Conservation (phyloP, 2,113 vertebrate genomes). For the Macrotis lagotis region DNA sequence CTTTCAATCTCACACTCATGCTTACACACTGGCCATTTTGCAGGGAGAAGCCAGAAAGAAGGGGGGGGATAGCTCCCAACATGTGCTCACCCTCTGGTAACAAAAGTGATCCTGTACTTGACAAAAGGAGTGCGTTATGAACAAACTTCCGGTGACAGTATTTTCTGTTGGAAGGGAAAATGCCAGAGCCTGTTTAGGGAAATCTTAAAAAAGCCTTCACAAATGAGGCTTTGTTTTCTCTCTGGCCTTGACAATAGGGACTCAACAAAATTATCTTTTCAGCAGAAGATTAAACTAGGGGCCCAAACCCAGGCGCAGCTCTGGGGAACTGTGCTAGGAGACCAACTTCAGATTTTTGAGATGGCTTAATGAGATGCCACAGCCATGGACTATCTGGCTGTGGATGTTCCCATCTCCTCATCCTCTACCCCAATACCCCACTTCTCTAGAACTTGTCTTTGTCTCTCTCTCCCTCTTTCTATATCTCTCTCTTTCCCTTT, state of each 20-base stretch:
- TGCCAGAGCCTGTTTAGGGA: not conserved
- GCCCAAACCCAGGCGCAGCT: constrained; percentile 22
- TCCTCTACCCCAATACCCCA: not conserved
- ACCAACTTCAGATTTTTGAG: not conserved
- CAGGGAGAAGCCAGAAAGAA: not conserved
- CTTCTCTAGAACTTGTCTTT: not conserved
- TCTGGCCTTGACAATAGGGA: not conserved
- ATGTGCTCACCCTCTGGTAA: not conserved
- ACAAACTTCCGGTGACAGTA: not conserved
- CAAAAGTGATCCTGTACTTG: constrained; percentile 40
- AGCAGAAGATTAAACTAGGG: constrained; percentile 50
- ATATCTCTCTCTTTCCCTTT: not conserved
- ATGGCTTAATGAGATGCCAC: not conserved
- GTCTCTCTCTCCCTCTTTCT: not conserved
- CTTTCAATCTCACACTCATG: not conserved
- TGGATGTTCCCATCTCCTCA: not conserved
- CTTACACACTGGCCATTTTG: not conserved
- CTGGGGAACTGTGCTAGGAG: not conserved
- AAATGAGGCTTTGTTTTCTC: constrained; percentile 72
- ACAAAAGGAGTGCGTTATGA: not conserved
- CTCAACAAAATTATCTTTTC: constrained; percentile 71
- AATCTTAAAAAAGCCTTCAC: constrained; percentile 23
- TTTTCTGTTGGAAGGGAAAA: constrained; percentile 27
- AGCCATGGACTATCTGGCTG: not conserved
- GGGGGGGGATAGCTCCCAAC: not conserved